Conservation (phyloP, 1,140 invertebrate genomes). For the Forficula auricularia region DNA sequence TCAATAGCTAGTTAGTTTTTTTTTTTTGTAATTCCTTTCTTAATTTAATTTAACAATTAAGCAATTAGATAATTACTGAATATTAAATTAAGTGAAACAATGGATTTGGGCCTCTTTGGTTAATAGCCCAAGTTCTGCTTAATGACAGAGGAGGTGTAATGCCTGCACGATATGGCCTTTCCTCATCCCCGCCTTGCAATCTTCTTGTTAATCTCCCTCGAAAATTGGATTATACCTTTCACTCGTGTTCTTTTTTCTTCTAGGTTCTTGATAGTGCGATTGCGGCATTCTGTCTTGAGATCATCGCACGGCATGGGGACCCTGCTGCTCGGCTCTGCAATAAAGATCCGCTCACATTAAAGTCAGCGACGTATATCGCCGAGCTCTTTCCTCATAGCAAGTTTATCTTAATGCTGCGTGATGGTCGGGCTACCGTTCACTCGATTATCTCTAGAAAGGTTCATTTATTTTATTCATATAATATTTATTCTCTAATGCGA, state of each 20-base stretch:
- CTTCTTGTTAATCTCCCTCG: no score
- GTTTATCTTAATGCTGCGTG: slow-evolving; percentile 95
- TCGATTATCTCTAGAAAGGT: slow-evolving; percentile 92
- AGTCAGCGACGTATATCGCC: slow-evolving; percentile 68
- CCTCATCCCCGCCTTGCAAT: no score
- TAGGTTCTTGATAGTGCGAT: slow-evolving; percentile 84
- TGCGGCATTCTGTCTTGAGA: slow-evolving; percentile 88
- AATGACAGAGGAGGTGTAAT: background rate
- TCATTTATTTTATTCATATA: slow-evolving; percentile 11
- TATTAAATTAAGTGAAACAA: no score
- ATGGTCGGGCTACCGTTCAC: slow-evolving; percentile 93
- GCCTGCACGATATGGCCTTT: background rate
- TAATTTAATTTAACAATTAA: background rate
- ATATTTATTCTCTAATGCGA: background rate
- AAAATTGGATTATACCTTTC: no score
- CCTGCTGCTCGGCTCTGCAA: slow-evolving; percentile 86
- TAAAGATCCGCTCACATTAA: slow-evolving; percentile 94
- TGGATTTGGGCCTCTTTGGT: no score
- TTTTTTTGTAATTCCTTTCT: no score
- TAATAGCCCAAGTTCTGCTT: background rate
- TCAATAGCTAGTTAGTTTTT: no score
- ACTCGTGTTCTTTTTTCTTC: slow-evolving; percentile 9
- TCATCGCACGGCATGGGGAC: slow-evolving; percentile 88
- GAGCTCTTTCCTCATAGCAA: slow-evolving; percentile 58
- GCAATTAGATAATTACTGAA: no score